Evolutionary conservation across 2,888 invertebrate genomes (phyloP), one percentile per base, ranked within the genome.

Genomic region (Nudaria mundana): DNA sequence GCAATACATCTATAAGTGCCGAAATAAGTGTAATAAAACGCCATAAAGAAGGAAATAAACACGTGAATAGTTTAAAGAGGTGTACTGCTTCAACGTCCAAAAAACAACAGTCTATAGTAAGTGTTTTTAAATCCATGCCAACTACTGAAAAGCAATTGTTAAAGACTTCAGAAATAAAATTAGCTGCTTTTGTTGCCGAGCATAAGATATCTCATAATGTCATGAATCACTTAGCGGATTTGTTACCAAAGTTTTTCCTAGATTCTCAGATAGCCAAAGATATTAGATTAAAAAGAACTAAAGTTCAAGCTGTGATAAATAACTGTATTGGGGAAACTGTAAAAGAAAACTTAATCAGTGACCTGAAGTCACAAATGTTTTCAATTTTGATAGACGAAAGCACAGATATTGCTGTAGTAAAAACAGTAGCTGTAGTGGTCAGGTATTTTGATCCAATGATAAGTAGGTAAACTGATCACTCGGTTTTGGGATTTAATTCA

Each of bases 131-230:
- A 18, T 18, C 18, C 18, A 18, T 18, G 18, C 18, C 18, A 18
- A 18, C 18, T 18, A 18, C 18, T 4, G 18, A 18, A 18, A 18
- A 18, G 18, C 18, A 18, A 18, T 18, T 18, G 18, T 3, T 18
- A 18, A 18, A 18, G 18, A 18, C 18, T 18, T 18, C 18, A n/a
- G 31, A 43, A 40, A 39, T 49, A 16, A 40, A 40, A 34, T 30
- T 43, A 3, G 25, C 18, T 14, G 29, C 35, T 10, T 49, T 45
- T 23, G 36, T 49, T n/a, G 49, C 49, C 3, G 49, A 49, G 18
- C 43, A 46, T 23, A 50, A 46, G 6, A 43, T 50, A 10, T 38
- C 46, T 12, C 37, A 36, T 14, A 7, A 22, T 1, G 26, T 31
- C 4, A 43, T 46, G 43, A 41, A 46, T 15, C 44, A 50, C 34